Conservation (phyloP, 1,140 invertebrate species). For the Ceratina japonica region DNA sequence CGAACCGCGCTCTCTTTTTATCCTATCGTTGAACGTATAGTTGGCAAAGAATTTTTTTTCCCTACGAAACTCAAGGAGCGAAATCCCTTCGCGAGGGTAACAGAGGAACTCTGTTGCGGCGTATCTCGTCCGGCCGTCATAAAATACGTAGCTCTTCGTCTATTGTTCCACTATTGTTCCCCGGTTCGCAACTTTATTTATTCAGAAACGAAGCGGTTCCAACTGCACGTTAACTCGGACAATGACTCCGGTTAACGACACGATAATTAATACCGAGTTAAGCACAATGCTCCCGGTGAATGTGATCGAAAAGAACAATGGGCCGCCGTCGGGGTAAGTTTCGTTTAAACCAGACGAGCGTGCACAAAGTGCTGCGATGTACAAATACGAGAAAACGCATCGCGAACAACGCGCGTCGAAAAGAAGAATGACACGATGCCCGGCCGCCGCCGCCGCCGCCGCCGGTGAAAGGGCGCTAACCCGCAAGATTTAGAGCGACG, state of each 20-base stretch:
- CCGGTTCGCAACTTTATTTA: constrained; percentile 14
- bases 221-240: background rate
- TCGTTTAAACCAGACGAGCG: background rate
- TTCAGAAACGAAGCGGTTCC: constrained; percentile 6
- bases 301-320: constrained; percentile 24
- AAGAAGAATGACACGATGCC: background rate
- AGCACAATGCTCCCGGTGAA: constrained; percentile 10
- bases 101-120: background rate
- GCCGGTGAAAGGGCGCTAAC: constrained; percentile 24
- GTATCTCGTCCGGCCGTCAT: background rate
- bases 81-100: background rate
- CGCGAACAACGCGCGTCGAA: background rate
- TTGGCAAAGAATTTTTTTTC: too few species aligned
- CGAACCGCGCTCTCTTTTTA: too few species aligned
- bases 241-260: constrained; percentile 26
- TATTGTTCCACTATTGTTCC: constrained; percentile 13
- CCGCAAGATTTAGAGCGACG: constrained; percentile 51
- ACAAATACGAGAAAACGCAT: background rate
- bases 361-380: background rate
- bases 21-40: too few species aligned
- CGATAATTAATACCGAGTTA: constrained; percentile 36
- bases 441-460: too few species aligned
- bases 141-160: background rate
- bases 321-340: background rate
- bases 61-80: background rate